phyloP scores from a whole-genome alignment of 2,113 vertebrate genomes.

The Upupa epops region DNA sequence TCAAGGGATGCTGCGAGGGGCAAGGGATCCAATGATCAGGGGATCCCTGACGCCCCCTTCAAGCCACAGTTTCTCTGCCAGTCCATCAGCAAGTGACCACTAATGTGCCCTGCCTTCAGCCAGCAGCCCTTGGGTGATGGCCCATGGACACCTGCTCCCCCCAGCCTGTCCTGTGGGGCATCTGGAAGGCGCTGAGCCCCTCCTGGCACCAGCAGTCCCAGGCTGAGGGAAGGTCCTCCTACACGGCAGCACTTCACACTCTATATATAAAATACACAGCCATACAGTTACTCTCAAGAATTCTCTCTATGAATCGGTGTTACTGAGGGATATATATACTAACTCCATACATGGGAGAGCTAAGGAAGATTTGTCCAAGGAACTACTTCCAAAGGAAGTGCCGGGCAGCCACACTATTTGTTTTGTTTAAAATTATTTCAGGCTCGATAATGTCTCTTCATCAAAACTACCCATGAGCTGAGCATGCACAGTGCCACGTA shows the following conservation, averaged over 20 bases:
- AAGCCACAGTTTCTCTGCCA: neutral
- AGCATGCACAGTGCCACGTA: conserved; percentile 12
- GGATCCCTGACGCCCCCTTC: neutral
- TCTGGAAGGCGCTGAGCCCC: neutral
- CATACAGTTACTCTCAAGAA: neutral
- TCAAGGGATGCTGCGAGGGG: neutral
- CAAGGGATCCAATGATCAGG: neutral
- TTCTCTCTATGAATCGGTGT: neutral
- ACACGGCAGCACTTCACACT: neutral
- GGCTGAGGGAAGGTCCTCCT: neutral
- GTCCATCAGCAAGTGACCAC: rapidly evolving
- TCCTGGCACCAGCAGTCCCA: neutral
- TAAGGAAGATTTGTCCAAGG: conserved; percentile 38
- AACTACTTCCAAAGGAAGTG: conserved; percentile 56
- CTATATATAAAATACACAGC: conserved; percentile 21
- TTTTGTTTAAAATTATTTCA: conserved; percentile 59
- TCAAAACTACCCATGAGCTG: conserved; percentile 49
- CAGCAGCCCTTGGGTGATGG: neutral
- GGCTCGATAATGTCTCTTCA: conserved; percentile 45
- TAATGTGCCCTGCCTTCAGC: rapidly evolving
- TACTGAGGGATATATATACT: neutral
- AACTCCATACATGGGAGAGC: neutral
- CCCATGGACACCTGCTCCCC: neutral
- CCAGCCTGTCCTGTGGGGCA: neutral
- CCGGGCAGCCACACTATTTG: conserved; percentile 58